Evolutionary conservation across 1,140 invertebrate species (phyloP).

Genomic region (Cherax destructor): DNA sequence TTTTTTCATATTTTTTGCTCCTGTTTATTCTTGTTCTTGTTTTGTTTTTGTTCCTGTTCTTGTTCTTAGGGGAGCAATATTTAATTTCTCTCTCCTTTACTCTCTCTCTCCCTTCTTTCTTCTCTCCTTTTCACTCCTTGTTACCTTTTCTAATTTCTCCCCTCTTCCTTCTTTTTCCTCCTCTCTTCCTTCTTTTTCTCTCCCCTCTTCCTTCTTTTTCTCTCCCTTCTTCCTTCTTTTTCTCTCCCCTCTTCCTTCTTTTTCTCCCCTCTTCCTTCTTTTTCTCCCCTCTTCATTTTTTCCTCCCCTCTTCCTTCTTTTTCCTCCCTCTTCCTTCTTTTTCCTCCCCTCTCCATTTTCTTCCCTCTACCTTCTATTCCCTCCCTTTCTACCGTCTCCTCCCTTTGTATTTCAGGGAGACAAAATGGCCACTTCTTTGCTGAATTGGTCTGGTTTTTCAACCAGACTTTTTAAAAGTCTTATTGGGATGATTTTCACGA

Average conservation of each 20-base stretch:
- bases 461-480: not conserved
- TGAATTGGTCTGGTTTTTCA: not conserved
- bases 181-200: not conserved
- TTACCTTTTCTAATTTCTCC: not conserved
- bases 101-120: not conserved
- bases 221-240: not conserved
- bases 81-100: no score
- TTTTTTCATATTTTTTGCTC: no score
- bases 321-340: not conserved
- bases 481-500: no score
- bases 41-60: no score
- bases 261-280: not conserved
- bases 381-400: not conserved
- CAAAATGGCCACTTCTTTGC: not conserved
- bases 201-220: not conserved
- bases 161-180: not conserved
- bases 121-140: not conserved
- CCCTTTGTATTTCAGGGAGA: no score
- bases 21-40: no score
- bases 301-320: no score
- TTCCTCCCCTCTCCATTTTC: not conserved
- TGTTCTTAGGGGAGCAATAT: no score
- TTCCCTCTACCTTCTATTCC: not conserved
- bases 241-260: no score
- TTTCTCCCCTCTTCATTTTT: not conserved